Conservation (phyloP, 1,140 invertebrate genomes). For the Bombus terrestris region DNA sequence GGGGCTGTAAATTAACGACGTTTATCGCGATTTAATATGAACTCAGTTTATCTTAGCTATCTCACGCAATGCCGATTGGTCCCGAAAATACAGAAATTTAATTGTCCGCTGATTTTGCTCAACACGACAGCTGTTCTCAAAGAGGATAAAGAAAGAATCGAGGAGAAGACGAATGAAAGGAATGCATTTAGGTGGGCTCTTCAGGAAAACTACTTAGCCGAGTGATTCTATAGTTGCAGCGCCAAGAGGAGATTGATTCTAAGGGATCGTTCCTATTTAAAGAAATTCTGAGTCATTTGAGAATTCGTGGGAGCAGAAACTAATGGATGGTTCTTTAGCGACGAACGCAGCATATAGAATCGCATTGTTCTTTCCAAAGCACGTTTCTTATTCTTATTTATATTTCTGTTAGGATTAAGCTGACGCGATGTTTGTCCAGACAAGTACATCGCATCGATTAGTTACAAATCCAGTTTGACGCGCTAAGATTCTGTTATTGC, state of each 20-base stretch:
- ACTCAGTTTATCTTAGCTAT: not conserved
- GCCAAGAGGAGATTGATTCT: not conserved
- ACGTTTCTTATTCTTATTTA: too few species aligned
- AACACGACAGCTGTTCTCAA: not conserved
- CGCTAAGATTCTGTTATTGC: not conserved
- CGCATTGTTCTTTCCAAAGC: not conserved
- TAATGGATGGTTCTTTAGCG: not conserved
- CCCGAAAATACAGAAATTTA: not conserved
- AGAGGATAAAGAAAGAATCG: slow-evolving; percentile 6
- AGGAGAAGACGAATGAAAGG: too few species aligned
- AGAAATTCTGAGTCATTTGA: not conserved
- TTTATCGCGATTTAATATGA: slow-evolving; percentile 1
- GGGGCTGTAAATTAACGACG: not conserved
- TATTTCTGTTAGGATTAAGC: not conserved
- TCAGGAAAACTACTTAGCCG: not conserved
- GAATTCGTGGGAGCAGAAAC: too few species aligned
- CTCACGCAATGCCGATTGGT: not conserved
- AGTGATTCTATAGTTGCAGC: not conserved
- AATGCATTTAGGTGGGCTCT: not conserved
- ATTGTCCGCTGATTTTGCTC: not conserved
- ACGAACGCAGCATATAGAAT: not conserved
- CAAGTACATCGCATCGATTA: too few species aligned
- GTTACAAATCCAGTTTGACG: not conserved
- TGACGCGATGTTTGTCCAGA: not conserved
- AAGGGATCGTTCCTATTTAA: slow-evolving; percentile 10